Evolutionary conservation across 2,113 vertebrate genomes (phyloP), one percentile per base, ranked within the genome.

Genomic region (Triplophysa siluroides): DNA sequence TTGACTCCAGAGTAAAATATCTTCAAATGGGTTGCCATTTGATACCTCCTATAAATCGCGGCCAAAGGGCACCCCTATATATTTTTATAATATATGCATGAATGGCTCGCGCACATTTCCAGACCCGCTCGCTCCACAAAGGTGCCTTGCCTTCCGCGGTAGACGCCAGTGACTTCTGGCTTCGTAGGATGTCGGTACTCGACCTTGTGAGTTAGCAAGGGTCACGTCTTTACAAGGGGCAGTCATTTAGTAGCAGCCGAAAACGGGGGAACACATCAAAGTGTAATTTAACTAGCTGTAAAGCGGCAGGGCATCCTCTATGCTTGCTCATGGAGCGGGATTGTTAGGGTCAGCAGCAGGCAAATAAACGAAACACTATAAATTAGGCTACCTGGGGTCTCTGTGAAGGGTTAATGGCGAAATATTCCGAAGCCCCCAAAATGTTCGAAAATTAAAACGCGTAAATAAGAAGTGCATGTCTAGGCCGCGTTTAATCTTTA

Each of bases 221-320:
- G 89, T 89, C 88, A 87, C 74, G 85, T 84, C 26, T 80, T 85
- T 81, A 84, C 77, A 66, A 65, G 47, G 81, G 88, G 85, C 87
- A 82, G 81, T 85, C 82, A 83, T 88, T 88, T 90, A 88, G 87
- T 87, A 81, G 67, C 86, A 86, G 86, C 81, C 84, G 73, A 89
- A 87, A 90, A 89, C 7, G 64, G 81, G 68, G 78, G 80, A 84
- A 83, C 79, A 91, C 91, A 91, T 93, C 92, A 93, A 93, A 93
- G 92, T 87, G 90, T 87, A 85, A 90, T 92, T 92, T 92, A 91
- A 92, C 86, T 89, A 89, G 89, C 87, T 88, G 85, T 93, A 90
- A 92, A 92, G 89, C 89, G 80, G 85, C 89, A 88, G 91, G 90
- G 87, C 84, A 87, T 86, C 90, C 86, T 85, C 83, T 56, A 76